Evolutionary conservation across 2,113 vertebrate genomes (phyloP), one percentile per base, ranked within the genome.

Genomic region (Mohoua ochrocephala): DNA sequence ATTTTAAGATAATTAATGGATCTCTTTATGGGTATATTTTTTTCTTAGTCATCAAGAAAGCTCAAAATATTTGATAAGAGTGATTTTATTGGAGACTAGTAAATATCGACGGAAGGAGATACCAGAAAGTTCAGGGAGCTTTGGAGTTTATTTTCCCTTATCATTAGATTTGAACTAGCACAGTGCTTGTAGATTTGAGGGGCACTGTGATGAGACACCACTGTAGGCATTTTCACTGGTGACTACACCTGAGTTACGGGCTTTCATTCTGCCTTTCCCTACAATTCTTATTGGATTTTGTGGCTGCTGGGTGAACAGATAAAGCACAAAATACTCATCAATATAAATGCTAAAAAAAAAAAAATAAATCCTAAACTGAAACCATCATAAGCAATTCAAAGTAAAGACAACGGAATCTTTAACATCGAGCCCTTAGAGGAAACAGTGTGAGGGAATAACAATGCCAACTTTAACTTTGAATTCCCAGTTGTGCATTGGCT

Each of bases 1-100:
- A 92, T 95, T 91, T 92, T 95, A 91, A 95, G 82, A 60, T 84
- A 91, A 92, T 87, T 91, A 85, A 96, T 93, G 85, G 57, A 93
- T 69, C 69, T 80, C 54, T 95, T 85, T 82, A 63, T 83, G n/a
- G 24, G 35, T 67, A 35, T 85, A 41, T 89, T 84, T 94, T 94
- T 95, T 92, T 95, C 86, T 63, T 90, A 91, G 83, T 83, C 76
- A 87, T 94, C 74, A 92, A 88, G 80, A 96, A 91, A 84, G 53
- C 81, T 93, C 87, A 84, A 94, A 96, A 89, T 94, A 94, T 87
- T 95, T 94, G 59, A 53, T 71, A 89, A 71, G 49, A 87, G n/a
- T 73, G 63, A 87, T 94, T 93, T 95, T 95, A 93, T 24, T 89
- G 80, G 35, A 87, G 12, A 84, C 56, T 44, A 93, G 86, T 84